Percentiles rank a stretch among this genome's conserved stretches.
Evolutionary conservation across 2,113 vertebrate genomes (phyloP).

Genomic region (Sardina pilchardus): DNA sequence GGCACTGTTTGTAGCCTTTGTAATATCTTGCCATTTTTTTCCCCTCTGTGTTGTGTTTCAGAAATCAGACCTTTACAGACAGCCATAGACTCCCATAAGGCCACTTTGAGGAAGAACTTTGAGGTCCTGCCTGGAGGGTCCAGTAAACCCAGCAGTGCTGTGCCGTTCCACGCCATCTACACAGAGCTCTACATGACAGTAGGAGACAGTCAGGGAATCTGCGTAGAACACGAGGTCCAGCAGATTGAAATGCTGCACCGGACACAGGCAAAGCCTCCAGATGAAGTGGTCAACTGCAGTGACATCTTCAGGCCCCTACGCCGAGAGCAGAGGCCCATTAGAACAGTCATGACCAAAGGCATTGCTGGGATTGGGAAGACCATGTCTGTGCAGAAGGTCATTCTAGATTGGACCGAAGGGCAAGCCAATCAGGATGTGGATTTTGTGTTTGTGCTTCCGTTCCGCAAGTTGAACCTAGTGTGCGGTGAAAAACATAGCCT

Average conservation of each 20-base stretch:
- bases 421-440: not conserved
- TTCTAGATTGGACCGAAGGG: not conserved
- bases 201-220: not conserved
- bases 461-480: not conserved
- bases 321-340: not conserved
- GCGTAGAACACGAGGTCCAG: not conserved
- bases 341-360: not conserved
- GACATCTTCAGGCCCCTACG: not conserved
- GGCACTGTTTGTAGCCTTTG: too few relatives aligned
- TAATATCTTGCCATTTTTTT: not conserved
- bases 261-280: not conserved
- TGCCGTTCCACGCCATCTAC: not conserved
- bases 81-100: not conserved
- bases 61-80: not conserved
- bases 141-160: not conserved
- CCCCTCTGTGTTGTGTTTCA: not conserved
- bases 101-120: not conserved
- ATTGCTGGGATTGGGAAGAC: not conserved
- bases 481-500: not conserved
- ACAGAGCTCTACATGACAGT: not conserved
- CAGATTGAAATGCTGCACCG: not conserved
- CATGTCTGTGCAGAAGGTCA: not conserved
- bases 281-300: not conserved
- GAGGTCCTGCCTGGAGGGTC: not conserved
- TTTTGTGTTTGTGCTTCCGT: not conserved